These are phyloP conservation scores for Leptodactylus fuscus DNA, from an alignment of 2,113 vertebrate species.

Conservation along the genomic window DNA sequence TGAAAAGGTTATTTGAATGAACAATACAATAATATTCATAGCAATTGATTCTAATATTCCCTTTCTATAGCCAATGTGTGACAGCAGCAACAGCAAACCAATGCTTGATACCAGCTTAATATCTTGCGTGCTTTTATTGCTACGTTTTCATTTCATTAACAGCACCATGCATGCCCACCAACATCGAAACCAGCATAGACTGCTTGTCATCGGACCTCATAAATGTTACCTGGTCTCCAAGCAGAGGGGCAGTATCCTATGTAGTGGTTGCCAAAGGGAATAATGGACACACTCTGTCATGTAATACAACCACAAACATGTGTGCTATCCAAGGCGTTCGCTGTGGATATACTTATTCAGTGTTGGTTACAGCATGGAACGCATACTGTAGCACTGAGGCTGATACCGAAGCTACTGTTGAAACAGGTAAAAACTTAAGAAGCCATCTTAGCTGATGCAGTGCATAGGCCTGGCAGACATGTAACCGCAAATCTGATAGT, in stretches of 20 bases:
- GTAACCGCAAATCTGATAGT: too few relatives aligned
- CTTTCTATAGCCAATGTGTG: too few relatives aligned
- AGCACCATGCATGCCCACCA: slow-evolving; percentile 48
- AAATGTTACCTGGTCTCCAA: slow-evolving; percentile 50
- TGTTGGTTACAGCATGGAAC: slow-evolving; percentile 21
- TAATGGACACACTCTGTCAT: slow-evolving; percentile 36
- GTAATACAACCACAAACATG: slow-evolving; percentile 36
- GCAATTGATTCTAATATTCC: too few relatives aligned
- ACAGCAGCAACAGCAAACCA: too few relatives aligned
- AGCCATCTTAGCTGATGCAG: too few relatives aligned
- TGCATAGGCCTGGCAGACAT: too few relatives aligned
- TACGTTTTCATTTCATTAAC: neutral
- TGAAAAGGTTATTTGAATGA: too few relatives aligned
- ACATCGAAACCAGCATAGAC: slow-evolving; percentile 9
- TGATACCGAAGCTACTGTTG: neutral
- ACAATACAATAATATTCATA: too few relatives aligned
- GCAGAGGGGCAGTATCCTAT: slow-evolving; percentile 51
- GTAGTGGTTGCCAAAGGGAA: slow-evolving; percentile 36
- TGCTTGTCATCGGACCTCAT: slow-evolving; percentile 17
- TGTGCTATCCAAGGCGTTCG: slow-evolving; percentile 30
- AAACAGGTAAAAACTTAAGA: slow-evolving; percentile 24
- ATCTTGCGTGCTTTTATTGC: neutral
- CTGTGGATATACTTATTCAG: slow-evolving; percentile 52
- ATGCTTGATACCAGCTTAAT: too few relatives aligned
- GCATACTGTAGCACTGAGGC: slow-evolving; percentile 17